Base-by-base conservation (phyloP, 2,888 invertebrate genomes). In the Ochropleura leucogaster region DNA sequence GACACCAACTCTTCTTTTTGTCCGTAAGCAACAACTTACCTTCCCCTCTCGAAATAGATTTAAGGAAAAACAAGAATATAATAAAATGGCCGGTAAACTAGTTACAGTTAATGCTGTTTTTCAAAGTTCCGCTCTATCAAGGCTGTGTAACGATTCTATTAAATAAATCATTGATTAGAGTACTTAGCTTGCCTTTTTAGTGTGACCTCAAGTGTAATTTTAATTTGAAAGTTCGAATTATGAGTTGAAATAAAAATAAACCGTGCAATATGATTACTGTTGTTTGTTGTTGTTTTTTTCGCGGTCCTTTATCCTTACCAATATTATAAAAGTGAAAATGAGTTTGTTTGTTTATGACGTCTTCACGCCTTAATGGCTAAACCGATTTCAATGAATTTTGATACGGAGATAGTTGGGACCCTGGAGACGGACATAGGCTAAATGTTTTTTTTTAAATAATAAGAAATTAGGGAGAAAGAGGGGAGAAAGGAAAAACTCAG, bases 1-100 rank as follows among this genome's bases (percentile, higher is more conserved):
- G 94, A 93, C 94, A 84, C 46, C 94, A 84, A 90, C 92, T 93
- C 93, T 89, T 94, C 93, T 94, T 92, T 93, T 93, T 91, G 53
- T 55, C 44, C 12, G n/a, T 44, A 44, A 10, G 3, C 14, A 84
- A 77, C 51, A 68, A 76, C 74, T 80, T 77, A 81, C 88, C 83
- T 79, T 85, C 86, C 85, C 83, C 84, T 84, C 85, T 83, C 68
- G 63, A 74, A 78, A 79, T 73, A 74, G 67, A 71, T 80, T 67
- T 72, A 68, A 81, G 72, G 72, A 77, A 62, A 67, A 79, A 74
- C 74, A 67, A 67, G 74, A 69, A 42, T 30, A 30, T 30, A 30
- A 30, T 66, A 57, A 62, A 82, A 49, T 64, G n/a, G 49, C 76
- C 40, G 18, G 30, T 70, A 69, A 77, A 78, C 74, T 65, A 66